Conservation (phyloP, 2,888 invertebrate genomes). For the Andrena haemorrhoa region DNA sequence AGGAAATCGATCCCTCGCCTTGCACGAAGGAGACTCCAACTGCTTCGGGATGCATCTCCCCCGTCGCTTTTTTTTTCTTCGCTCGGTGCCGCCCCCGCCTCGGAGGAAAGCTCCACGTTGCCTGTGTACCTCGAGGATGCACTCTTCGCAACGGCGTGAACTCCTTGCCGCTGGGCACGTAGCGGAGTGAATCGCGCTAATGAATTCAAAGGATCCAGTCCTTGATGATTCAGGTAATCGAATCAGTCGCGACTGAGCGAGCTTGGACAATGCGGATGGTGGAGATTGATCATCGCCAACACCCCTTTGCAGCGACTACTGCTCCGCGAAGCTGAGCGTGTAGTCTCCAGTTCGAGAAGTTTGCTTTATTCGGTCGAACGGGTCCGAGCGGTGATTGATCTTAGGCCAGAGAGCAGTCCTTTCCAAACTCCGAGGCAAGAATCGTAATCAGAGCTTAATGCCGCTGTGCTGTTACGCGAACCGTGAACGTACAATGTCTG, state of each 20-base stretch:
- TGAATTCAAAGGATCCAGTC: constrained; percentile 52
- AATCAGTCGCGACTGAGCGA: constrained; percentile 49
- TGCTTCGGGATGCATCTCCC: constrained; percentile 22
- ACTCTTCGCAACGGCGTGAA: neutral
- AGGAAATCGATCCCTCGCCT: constrained; percentile 37
- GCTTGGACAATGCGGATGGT: constrained; percentile 35
- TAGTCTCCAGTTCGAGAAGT: neutral
- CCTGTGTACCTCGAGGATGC: neutral
- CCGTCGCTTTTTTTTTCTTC: neutral
- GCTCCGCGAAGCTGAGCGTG: neutral
- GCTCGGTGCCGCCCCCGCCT: neutral
- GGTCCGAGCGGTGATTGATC: constrained; percentile 25
- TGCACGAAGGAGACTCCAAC: neutral
- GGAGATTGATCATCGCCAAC: constrained; percentile 20
- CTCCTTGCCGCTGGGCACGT: neutral
- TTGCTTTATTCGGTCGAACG: neutral
- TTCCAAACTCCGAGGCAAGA: neutral
- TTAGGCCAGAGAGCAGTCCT: neutral
- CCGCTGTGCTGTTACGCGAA: neutral
- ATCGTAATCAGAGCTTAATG: neutral
- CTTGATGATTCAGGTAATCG: constrained; percentile 59
- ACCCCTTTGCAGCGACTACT: neutral
- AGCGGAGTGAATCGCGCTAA: constrained; percentile 26
- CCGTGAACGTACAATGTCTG: too few species aligned
- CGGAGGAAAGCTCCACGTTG: neutral